Percentiles rank a stretch among this genome's conserved stretches.
These are phyloP conservation scores for Semicossyphus pulcher DNA, from an alignment of 2,113 vertebrate species.

Conservation along the genomic window DNA sequence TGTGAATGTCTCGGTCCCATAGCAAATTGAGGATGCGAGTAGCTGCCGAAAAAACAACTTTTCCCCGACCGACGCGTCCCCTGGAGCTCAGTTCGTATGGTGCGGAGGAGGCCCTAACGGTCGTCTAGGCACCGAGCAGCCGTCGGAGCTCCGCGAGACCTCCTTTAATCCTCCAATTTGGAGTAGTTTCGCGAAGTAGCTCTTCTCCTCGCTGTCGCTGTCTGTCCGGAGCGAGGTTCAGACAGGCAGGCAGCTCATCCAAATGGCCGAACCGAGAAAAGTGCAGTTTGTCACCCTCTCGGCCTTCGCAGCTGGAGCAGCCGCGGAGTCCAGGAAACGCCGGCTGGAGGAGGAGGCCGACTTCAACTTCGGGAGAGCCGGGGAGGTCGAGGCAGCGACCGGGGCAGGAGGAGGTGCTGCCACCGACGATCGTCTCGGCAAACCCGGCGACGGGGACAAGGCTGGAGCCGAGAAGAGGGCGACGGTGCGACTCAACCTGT, in stretches of 20 bases:
- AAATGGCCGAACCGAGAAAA: conserved; percentile 93
- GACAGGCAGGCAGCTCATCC: conserved; percentile 79
- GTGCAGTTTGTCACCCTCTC: conserved; percentile 89
- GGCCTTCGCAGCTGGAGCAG: conserved; percentile 80
- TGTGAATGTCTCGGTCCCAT: conserved; percentile 80
- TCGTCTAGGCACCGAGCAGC: conserved; percentile 72
- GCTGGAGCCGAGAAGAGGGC: conserved; percentile 73
- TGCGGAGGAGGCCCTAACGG: conserved; percentile 72
- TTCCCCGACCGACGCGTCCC: conserved; percentile 75
- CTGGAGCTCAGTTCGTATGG: conserved; percentile 72
- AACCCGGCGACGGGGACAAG: conserved; percentile 77
- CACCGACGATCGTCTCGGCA: conserved; percentile 75
- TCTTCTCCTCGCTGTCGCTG: conserved; percentile 75
- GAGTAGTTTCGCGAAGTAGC: conserved; percentile 85
- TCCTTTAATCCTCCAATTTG: conserved; percentile 73
- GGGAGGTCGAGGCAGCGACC: conserved; percentile 73
- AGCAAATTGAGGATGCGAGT: conserved; percentile 82
- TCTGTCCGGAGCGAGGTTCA: conserved; percentile 81
- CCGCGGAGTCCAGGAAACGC: conserved; percentile 80
- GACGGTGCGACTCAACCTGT: conserved; percentile 91
- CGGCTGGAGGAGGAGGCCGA: conserved; percentile 81
- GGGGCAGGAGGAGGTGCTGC: conserved; percentile 75
- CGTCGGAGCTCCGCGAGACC: conserved; percentile 69
- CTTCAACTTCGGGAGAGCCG: conserved; percentile 69
- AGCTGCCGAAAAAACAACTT: conserved; percentile 80